These are phyloP conservation scores for Regulus satrapa DNA, from an alignment of 2,113 vertebrate genomes.

Conservation along the genomic window DNA sequence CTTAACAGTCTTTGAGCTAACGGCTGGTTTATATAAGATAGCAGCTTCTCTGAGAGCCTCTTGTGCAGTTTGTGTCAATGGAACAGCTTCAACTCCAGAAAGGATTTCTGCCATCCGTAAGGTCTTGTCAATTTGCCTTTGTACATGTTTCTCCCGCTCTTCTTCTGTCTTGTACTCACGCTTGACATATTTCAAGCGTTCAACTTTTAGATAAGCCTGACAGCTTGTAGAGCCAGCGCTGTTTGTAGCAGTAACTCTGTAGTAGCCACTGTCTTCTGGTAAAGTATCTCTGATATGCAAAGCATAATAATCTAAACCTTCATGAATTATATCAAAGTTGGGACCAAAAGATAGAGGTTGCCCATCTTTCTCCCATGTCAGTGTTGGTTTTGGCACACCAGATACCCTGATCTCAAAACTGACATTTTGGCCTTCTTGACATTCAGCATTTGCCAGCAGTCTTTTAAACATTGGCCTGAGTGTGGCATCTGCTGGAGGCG, in stretches of 20 bases:
- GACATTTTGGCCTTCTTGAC: slow-evolving; percentile 88
- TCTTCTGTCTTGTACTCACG: slow-evolving; percentile 84
- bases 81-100: slow-evolving; percentile 78
- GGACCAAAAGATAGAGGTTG: slow-evolving; percentile 86
- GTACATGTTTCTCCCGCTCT: slow-evolving; percentile 75
- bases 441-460: slow-evolving; percentile 92
- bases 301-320: slow-evolving; percentile 95
- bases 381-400: slow-evolving; percentile 80
- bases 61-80: slow-evolving; percentile 86
- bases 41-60: slow-evolving; percentile 92
- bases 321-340: slow-evolving; percentile 91
- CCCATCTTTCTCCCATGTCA: slow-evolving; percentile 98
- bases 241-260: slow-evolving; percentile 95
- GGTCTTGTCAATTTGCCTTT: slow-evolving; percentile 88
- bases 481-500: slow-evolving; percentile 87
- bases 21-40: slow-evolving; percentile 90
- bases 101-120: slow-evolving; percentile 91
- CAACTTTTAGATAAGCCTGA: slow-evolving; percentile 91
- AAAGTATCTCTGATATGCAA: slow-evolving; percentile 91
- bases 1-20: slow-evolving; percentile 88
- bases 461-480: slow-evolving; percentile 98
- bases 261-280: slow-evolving; percentile 91
- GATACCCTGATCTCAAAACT: slow-evolving; percentile 97
- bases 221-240: slow-evolving; percentile 95
- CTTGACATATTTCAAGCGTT: slow-evolving; percentile 85